Conservation (phyloP, 1,140 invertebrate genomes). For the Sitobion miscanthi region DNA sequence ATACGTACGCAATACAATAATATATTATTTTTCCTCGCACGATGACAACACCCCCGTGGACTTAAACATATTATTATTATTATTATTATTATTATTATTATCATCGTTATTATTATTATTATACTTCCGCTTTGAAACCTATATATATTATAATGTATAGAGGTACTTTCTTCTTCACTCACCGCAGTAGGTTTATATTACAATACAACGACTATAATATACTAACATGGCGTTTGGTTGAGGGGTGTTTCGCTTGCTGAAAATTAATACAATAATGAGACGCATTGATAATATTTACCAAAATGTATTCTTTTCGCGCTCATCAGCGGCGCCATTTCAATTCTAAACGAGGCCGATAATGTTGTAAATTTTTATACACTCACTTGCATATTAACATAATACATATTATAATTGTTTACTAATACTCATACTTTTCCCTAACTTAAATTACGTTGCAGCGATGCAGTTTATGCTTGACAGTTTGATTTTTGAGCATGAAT, state of each 20-base stretch:
- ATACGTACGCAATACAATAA: background rate
- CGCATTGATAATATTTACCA: background rate
- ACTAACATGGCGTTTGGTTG: conserved; percentile 51
- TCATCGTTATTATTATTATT: background rate
- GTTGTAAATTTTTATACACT: background rate
- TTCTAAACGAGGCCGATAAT: background rate
- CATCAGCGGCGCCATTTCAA: background rate
- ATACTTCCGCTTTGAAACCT: background rate
- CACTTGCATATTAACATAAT: background rate
- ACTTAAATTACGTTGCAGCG: background rate
- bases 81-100: background rate
- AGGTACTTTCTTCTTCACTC: background rate
- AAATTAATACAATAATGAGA: background rate
- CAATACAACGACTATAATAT: background rate
- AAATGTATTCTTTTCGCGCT: background rate
- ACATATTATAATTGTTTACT: background rate
- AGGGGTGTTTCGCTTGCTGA: conserved; percentile 50
- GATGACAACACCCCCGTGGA: background rate
- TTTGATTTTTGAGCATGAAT: background rate
- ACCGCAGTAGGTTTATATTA: background rate
- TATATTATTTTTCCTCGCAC: background rate
- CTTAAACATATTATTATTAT: conserved; percentile 6
- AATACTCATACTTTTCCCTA: background rate
- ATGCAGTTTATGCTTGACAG: background rate
- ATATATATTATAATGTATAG: background rate